Conservation (phyloP, 2,797 vertebrate species). For the Myotis findleyi region DNA sequence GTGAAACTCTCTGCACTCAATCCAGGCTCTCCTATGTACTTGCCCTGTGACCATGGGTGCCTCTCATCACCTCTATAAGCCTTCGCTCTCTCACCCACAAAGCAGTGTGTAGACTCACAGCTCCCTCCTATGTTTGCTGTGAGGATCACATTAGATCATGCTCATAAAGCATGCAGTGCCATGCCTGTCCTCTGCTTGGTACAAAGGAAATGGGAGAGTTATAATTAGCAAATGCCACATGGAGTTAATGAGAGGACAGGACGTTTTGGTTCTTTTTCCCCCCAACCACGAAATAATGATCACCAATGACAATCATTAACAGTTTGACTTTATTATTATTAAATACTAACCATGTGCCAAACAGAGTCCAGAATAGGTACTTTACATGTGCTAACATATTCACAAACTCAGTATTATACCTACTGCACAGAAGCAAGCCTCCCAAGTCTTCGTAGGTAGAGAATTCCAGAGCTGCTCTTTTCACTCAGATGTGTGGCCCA, state of each 20-base stretch:
- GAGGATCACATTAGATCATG: background rate
- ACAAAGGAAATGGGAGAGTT: background rate
- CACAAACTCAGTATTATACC: background rate
- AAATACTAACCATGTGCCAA: slow-evolving; percentile 23
- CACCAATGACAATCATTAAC: background rate
- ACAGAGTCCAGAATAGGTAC: background rate
- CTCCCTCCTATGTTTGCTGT: background rate
- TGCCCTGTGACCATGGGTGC: background rate
- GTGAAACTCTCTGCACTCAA: background rate
- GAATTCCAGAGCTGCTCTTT: background rate
- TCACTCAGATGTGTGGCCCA: background rate
- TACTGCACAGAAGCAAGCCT: background rate
- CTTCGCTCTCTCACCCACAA: background rate
- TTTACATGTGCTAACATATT: background rate
- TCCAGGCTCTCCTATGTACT: background rate
- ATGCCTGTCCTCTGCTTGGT: background rate
- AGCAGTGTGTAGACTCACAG: background rate
- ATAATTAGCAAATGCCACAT: background rate
- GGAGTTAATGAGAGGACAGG: background rate
- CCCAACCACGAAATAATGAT: background rate
- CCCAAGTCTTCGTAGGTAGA: background rate
- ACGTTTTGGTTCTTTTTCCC: background rate
- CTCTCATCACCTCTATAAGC: background rate
- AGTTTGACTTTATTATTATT: background rate
- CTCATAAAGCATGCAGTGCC: background rate